Base-by-base conservation (phyloP, 2,113 vertebrate genomes). In the Sphyrna mokarran region DNA sequence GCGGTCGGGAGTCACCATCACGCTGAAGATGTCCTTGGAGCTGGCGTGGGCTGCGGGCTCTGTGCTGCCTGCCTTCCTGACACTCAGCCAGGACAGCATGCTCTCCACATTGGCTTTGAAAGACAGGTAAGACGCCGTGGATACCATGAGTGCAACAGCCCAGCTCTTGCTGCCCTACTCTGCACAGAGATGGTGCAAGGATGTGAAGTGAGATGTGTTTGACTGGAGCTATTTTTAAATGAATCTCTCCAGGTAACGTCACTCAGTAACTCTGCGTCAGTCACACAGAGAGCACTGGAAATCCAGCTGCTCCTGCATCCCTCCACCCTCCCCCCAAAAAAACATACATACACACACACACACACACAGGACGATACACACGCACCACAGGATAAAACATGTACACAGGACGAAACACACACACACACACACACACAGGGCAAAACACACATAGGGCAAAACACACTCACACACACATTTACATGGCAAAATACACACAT, bases 1-100 rank as follows among this genome's bases (percentile, higher is more conserved):
- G 40, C 95, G 97, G 95, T 97, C 97, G 16, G 97, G 97, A 95
- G 97, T 97, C 96, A 98, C 96, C 23, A 97, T 96, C 95, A 97
- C 96, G 43, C 96, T 97, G 96, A 97, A 98, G 86, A 97, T 96
- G 13, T 96, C 96, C 48, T 23, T 85, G 48, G 76, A n/a, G 20
- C 72, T 23, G 48, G 48, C 2, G 23, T 11, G 58, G 63, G 54
- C 96, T 96, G 96, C 54, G 80, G 61, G 0, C 13, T 96, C 26
- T 76, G 97, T 97, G 95, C 91, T 96, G 93, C 7, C 22, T 22
- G 68, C 13, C 29, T 63, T 93, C 96, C 96, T 97, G 95, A 96
- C 96, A 23, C 43, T 96, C 0, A 86, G 96, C 97, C 97, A 98
- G 66, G 94, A 87, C 26, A 97, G 93, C 78, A 97, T 61, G 4